Percentiles rank a stretch among this genome's conserved stretches.
phyloP scores from a whole-genome alignment of 2,888 invertebrate species.

The Drosophila meridionalis region DNA sequence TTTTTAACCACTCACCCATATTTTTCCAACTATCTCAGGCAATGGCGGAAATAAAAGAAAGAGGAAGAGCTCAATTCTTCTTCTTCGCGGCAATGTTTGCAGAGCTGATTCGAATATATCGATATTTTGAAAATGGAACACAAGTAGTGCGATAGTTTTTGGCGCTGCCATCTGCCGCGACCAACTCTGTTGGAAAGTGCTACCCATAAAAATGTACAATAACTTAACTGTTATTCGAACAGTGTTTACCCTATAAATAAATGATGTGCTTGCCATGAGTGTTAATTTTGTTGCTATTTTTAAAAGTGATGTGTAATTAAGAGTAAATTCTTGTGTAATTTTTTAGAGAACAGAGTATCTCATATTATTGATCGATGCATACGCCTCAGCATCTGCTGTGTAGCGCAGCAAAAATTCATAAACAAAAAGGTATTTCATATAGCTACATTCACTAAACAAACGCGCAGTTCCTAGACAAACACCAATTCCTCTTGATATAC shows the following conservation, averaged over 20 bases:
- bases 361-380: slow-evolving; percentile 7
- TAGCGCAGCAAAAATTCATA: slow-evolving; percentile 51
- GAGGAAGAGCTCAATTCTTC: slow-evolving; percentile 64
- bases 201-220: slow-evolving; percentile 25
- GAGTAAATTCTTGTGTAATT: no score
- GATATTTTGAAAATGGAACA: slow-evolving; percentile 24
- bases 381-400: slow-evolving; percentile 15
- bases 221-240: slow-evolving; percentile 42
- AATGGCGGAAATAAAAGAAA: slow-evolving; percentile 85
- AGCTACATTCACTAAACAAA: slow-evolving; percentile 25
- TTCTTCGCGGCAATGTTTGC: slow-evolving; percentile 32
- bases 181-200: slow-evolving; percentile 38
- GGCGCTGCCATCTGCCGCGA: slow-evolving; percentile 3
- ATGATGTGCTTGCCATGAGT: neutral
- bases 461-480: slow-evolving; percentile 9
- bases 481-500: slow-evolving; percentile 85
- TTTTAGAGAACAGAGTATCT: neutral
- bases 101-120: slow-evolving; percentile 40
- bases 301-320: no score
- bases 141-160: slow-evolving; percentile 1
- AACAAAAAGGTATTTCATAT: slow-evolving; percentile 45
- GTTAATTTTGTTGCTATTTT: neutral
- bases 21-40: slow-evolving; percentile 84
- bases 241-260: slow-evolving; percentile 24
- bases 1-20: slow-evolving; percentile 83